Conservation (phyloP, 2,888 invertebrate species). For the Cacoxenus indagator region DNA sequence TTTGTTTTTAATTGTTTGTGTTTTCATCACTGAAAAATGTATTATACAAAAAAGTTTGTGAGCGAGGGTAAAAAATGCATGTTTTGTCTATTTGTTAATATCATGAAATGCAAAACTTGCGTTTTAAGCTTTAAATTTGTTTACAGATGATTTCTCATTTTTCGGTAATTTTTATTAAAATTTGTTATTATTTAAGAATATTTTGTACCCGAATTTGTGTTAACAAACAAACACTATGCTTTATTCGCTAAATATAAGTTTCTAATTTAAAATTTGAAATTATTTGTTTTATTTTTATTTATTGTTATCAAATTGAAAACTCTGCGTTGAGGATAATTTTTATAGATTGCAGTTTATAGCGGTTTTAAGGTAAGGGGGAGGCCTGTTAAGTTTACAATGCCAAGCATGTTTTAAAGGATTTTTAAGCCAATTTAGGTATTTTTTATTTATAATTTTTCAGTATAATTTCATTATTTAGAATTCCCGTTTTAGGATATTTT, state of each 20-base stretch:
- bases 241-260: constrained; percentile 21
- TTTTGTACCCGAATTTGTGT: not conserved
- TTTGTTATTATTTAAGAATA: constrained; percentile 6
- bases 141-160: not conserved
- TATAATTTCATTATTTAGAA: no score
- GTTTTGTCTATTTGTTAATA: not conserved
- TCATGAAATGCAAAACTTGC: not conserved
- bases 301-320: constrained; percentile 18
- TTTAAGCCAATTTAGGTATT: no score
- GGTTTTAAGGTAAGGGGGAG: no score
- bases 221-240: constrained; percentile 8
- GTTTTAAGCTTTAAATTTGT: constrained; percentile 2
- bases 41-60: constrained; percentile 48
- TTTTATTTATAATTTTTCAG: no score
- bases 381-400: no score
- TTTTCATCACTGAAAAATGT: constrained; percentile 34
- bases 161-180: not conserved
- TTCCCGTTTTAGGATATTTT: no score
- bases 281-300: constrained; percentile 13
- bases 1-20: not conserved
- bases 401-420: no score
- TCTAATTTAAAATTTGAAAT: constrained; percentile 7
- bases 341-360: no score
- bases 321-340: no score
- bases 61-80: not conserved